phyloP scores from a whole-genome alignment of 1,140 invertebrate genomes.

The Calosoma granatense region DNA sequence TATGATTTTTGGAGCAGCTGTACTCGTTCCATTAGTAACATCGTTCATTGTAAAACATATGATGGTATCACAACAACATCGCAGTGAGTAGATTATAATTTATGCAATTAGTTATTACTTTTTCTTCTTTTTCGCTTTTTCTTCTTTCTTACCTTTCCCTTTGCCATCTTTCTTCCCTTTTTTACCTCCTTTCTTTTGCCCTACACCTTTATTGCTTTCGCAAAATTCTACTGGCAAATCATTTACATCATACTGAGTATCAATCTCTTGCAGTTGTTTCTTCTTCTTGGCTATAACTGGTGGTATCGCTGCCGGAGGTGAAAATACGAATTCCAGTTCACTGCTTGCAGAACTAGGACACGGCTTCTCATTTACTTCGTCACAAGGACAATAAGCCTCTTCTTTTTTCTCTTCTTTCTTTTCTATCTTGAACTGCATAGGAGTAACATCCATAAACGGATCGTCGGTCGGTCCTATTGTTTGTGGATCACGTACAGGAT shows the following conservation, averaged over 20 bases:
- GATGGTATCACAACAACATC: conserved; percentile 12
- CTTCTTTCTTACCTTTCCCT: conserved; percentile 12
- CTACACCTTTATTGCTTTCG: conserved; percentile 19
- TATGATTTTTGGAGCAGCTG: conserved; percentile 22
- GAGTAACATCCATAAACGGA: conserved; percentile 45
- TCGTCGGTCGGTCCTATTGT: conserved; percentile 40
- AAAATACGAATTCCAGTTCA: conserved; percentile 33
- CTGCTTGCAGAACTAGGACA: conserved; percentile 22
- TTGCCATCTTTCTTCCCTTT: conserved; percentile 12
- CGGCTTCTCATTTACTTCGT: conserved; percentile 11
- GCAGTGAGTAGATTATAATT: conserved; percentile 17
- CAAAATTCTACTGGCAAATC: conserved; percentile 20
- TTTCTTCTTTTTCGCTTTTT: not conserved
- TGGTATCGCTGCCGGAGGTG: conserved; percentile 30
- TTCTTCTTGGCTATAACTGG: conserved; percentile 25
- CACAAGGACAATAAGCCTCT: conserved; percentile 6
- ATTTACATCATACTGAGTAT: conserved; percentile 27
- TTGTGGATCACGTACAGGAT: conserved; percentile 42
- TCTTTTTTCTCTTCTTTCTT: conserved; percentile 32
- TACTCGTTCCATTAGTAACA: conserved; percentile 23
- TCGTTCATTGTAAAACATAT: conserved; percentile 19
- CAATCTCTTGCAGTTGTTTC: conserved; percentile 25
- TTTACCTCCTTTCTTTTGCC: conserved; percentile 14
- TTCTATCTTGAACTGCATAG: conserved; percentile 44
- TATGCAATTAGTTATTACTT: not conserved